Percentiles rank a stretch among this genome's conserved stretches.
Evolutionary conservation across 1,140 invertebrate genomes (phyloP).

Genomic region (Drosophila pachea): DNA sequence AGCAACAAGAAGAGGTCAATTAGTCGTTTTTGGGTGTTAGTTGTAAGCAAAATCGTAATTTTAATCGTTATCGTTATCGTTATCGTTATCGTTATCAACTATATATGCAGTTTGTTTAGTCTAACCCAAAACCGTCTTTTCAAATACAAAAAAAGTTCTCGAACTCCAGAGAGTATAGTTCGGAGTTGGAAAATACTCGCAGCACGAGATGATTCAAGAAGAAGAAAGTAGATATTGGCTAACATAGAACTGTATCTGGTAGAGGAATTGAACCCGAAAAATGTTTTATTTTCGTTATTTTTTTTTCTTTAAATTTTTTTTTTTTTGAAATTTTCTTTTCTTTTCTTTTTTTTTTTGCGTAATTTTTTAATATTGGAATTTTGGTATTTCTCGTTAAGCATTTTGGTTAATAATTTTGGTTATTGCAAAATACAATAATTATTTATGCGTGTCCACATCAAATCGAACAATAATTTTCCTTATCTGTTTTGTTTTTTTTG

Average conservation of each 20-base stretch:
- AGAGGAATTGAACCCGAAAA: constrained; percentile 75
- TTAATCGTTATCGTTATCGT: constrained; percentile 17
- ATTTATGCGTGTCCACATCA: constrained; percentile 30
- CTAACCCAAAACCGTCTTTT: constrained; percentile 62
- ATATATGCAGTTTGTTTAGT: constrained; percentile 25
- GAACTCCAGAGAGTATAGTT: constrained; percentile 34
- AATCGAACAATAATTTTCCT: constrained; percentile 11
- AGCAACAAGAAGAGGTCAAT: constrained; percentile 49
- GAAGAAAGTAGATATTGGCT: constrained; percentile 26
- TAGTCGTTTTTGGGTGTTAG: constrained; percentile 56
- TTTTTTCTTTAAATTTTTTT: constrained; percentile 18
- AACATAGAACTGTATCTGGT: constrained; percentile 34
- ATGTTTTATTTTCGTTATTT: constrained; percentile 78
- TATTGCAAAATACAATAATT: constrained; percentile 78
- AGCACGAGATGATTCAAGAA: constrained; percentile 42
- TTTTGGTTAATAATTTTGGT: constrained; percentile 77
- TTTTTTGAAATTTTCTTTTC: constrained; percentile 50
- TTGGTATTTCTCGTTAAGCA: constrained; percentile 45
- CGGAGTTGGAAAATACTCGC: constrained; percentile 43
- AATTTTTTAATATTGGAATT: constrained; percentile 30
- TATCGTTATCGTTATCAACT: constrained; percentile 24
- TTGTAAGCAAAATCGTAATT: constrained; percentile 37
- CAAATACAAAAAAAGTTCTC: constrained; percentile 43
- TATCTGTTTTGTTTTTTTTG: too few relatives aligned
- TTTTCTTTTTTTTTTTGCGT: constrained; percentile 41